These are phyloP conservation scores for Zonotrichia albicollis DNA, from an alignment of 2,797 vertebrate species.

Conservation along the genomic window DNA sequence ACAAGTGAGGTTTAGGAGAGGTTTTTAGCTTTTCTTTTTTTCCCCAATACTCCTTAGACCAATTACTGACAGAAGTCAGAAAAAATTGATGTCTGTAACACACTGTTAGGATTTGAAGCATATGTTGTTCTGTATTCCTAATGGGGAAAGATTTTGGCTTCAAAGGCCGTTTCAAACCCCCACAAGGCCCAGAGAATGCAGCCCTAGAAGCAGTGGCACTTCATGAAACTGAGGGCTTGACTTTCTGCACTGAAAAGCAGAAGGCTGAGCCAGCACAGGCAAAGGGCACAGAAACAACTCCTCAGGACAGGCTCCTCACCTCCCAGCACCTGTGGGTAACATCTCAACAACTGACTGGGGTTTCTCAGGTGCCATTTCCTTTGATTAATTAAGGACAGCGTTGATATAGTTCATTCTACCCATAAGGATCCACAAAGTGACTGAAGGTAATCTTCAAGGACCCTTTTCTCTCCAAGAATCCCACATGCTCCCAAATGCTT, in stretches of 20 bases:
- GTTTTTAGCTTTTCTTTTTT: background rate
- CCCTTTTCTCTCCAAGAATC: background rate
- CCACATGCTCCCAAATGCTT: background rate
- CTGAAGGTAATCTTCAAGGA: background rate
- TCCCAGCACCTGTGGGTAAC: background rate
- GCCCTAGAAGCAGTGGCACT: background rate
- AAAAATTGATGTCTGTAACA: fast-evolving
- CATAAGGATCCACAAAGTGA: background rate
- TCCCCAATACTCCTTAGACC: background rate
- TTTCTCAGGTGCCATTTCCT: background rate
- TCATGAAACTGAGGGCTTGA: background rate
- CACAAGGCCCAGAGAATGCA: background rate
- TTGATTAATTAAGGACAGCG: background rate
- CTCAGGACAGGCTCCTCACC: background rate
- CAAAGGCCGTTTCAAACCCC: background rate
- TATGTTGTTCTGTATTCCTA: fast-evolving
- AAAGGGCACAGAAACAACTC: background rate
- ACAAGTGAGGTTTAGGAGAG: fast-evolving
- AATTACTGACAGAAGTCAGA: background rate
- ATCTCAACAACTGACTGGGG: background rate
- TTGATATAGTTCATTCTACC: background rate
- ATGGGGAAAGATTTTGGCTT: background rate
- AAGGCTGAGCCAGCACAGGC: background rate
- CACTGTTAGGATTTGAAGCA: background rate
- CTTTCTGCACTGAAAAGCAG: background rate